These are phyloP conservation scores for Caenorhabditis briggsae DNA, from an alignment of 1,140 invertebrate species.

Conservation along the genomic window DNA sequence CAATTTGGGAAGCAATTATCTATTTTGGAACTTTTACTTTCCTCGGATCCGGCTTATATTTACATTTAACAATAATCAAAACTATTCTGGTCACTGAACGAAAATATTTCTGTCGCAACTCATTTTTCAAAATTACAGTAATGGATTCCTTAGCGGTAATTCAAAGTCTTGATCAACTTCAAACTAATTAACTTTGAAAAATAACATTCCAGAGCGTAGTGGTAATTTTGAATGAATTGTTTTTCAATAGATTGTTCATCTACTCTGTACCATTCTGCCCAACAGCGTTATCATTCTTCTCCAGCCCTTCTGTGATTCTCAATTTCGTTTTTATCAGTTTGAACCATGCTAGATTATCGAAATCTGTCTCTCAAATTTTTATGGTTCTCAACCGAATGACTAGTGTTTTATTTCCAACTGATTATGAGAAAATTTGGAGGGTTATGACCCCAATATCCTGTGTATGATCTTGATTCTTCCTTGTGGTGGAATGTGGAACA, in stretches of 20 bases:
- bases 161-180: no score
- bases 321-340: background rate
- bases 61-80: background rate
- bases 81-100: background rate
- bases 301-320: background rate
- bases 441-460: background rate
- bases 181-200: no score
- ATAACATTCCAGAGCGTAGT: background rate
- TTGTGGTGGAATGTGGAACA: background rate
- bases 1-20: background rate
- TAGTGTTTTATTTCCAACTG: background rate
- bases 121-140: background rate
- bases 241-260: background rate
- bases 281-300: background rate
- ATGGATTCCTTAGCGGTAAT: background rate
- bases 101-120: background rate
- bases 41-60: background rate
- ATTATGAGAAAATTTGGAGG: background rate
- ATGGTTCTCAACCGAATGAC: constrained; percentile 11
- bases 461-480: background rate
- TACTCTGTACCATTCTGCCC: background rate
- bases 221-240: background rate
- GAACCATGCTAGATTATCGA: background rate
- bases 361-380: background rate
- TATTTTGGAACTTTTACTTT: background rate